Percentiles rank a stretch among this genome's conserved stretches.
These are phyloP conservation scores for Spea hammondii DNA, from an alignment of 2,797 vertebrate species.

Conservation along the genomic window DNA sequence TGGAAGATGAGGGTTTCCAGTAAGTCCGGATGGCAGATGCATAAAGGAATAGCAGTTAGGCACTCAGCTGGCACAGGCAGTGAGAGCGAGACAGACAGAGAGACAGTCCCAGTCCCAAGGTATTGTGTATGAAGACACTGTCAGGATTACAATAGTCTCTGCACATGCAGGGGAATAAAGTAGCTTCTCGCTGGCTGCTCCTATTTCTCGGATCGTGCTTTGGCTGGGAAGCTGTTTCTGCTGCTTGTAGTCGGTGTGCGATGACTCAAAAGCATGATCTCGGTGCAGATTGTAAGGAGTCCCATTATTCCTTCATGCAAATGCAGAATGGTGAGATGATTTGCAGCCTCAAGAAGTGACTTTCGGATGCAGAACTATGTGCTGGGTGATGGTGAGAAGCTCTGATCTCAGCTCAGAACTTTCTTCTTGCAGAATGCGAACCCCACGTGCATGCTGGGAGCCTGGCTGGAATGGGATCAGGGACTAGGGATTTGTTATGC, in stretches of 20 bases:
- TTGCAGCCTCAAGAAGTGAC: not conserved
- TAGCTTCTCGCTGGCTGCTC: not conserved
- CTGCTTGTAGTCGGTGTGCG: not conserved
- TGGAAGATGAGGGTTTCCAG: conserved; percentile 17
- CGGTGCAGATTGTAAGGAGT: not conserved
- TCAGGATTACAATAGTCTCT: not conserved
- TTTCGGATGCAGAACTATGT: conserved; percentile 9
- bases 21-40: conserved; percentile 9
- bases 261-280: not conserved
- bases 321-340: not conserved
- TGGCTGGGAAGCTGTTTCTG: conserved; percentile 9
- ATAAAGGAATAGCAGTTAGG: conserved; percentile 14
- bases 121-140: conserved; percentile 3
- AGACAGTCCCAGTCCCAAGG: conserved; percentile 19
- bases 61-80: not conserved
- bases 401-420: conserved; percentile 20
- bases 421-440: conserved; percentile 19
- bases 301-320: not conserved
- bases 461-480: conserved; percentile 23
- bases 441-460: not conserved
- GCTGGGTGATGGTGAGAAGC: conserved; percentile 3
- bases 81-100: not conserved
- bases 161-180: not conserved
- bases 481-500: conserved; percentile 4
- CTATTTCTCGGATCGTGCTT: not conserved